Evolutionary conservation across 2,888 invertebrate species (phyloP).

Genomic region (Selenia dentaria): DNA sequence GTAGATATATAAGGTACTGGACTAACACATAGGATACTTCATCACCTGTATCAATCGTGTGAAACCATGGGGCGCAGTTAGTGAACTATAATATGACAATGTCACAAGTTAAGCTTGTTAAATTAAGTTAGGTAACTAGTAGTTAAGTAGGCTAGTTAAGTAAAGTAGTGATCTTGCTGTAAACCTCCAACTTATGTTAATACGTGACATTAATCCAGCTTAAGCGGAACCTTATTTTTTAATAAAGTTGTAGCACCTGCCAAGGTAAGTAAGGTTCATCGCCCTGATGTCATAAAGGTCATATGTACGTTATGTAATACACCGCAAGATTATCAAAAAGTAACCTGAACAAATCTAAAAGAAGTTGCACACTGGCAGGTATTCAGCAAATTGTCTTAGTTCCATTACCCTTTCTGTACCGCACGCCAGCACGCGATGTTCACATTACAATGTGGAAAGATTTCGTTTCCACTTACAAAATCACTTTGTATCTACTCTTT

Average conservation of each 20-base stretch:
- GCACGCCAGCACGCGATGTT: conserved; percentile 71
- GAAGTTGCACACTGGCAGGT: conserved; percentile 33
- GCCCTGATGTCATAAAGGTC: background rate
- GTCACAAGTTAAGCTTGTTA: too few relatives aligned
- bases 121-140: too few relatives aligned
- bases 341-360: conserved; percentile 25
- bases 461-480: conserved; percentile 79
- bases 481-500: conserved; percentile 73
- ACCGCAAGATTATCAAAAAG: conserved; percentile 29
- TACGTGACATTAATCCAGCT: background rate
- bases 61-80: too few relatives aligned
- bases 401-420: conserved; percentile 57
- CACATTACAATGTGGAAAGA: conserved; percentile 72
- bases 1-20: too few relatives aligned
- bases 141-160: too few relatives aligned
- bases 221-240: background rate
- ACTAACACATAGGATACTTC: too few relatives aligned
- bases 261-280: background rate
- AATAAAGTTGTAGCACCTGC: background rate
- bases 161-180: too few relatives aligned
- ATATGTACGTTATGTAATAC: background rate
- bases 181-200: background rate
- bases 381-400: conserved; percentile 48
- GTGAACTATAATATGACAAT: too few relatives aligned
- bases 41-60: too few relatives aligned